Evolutionary conservation across 2,113 vertebrate genomes (phyloP).

Genomic region (Archilochus colubris): DNA sequence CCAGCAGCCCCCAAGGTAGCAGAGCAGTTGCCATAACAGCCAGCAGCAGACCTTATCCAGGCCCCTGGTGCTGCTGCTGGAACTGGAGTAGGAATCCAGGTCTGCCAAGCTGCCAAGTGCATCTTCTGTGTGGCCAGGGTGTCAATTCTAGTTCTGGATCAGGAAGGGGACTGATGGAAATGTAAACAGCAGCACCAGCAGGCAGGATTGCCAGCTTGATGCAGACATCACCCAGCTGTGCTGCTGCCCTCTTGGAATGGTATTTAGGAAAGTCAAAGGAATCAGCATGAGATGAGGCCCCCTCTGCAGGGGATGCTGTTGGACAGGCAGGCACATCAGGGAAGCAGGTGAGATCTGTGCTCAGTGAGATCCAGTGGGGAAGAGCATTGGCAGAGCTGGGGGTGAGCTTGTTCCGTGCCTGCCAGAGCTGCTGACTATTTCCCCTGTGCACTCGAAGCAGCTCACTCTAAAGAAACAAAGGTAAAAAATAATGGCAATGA

Average conservation of each 20-base stretch:
- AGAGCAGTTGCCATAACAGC: conserved; percentile 49
- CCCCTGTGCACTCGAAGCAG: neutral
- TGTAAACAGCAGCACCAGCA: neutral
- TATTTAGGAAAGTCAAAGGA: neutral
- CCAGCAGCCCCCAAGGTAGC: conserved; percentile 24
- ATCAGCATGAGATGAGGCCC: rapidly evolving
- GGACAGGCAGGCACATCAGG: neutral
- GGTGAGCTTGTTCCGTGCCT: neutral
- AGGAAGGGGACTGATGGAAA: neutral
- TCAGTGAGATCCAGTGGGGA: rapidly evolving
- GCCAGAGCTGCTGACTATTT: neutral
- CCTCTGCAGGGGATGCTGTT: neutral
- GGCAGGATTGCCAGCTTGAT: neutral
- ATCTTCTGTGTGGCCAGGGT: neutral
- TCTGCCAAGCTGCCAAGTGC: neutral
- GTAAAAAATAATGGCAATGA: conserved; percentile 12
- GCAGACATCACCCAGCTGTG: neutral
- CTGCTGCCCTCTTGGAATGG: neutral
- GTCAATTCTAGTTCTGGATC: neutral
- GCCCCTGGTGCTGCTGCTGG: neutral
- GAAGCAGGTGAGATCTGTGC: rapidly evolving
- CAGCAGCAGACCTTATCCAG: conserved; percentile 17
- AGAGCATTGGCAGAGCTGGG: neutral
- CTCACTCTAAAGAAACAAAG: conserved; percentile 38
- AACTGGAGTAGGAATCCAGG: neutral